Conservation (phyloP, 2,797 vertebrate species). For the Menidia menidia region DNA sequence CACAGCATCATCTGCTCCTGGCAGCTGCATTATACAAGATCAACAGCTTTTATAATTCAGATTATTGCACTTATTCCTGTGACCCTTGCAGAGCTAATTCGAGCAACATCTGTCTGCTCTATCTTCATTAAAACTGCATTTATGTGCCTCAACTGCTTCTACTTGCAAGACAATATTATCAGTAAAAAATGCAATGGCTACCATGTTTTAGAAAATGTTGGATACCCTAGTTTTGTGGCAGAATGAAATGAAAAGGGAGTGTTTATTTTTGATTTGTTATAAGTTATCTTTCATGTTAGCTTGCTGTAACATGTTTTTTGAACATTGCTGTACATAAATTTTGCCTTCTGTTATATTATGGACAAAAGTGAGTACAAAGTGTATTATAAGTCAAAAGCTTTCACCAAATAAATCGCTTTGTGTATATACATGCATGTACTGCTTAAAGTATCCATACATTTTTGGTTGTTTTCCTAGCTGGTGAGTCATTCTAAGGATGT, state of each 20-base stretch:
- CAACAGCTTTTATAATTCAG: slow-evolving; percentile 61
- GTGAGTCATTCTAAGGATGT: not conserved
- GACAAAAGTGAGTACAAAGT: slow-evolving; percentile 52
- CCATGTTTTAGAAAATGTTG: slow-evolving; percentile 44
- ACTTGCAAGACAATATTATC: slow-evolving; percentile 73
- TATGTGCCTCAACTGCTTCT: slow-evolving; percentile 66
- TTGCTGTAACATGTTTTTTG: slow-evolving; percentile 43
- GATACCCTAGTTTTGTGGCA: slow-evolving; percentile 49
- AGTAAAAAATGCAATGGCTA: slow-evolving; percentile 33
- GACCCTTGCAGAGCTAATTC: slow-evolving; percentile 44
- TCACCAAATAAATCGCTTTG: slow-evolving; percentile 81
- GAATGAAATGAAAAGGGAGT: slow-evolving; percentile 41
- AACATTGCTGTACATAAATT: slow-evolving; percentile 71
- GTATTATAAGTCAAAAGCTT: slow-evolving; percentile 74
- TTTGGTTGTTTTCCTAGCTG: not conserved
- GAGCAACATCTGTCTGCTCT: slow-evolving; percentile 38
- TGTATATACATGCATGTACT: slow-evolving; percentile 52
- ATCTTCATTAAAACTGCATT: slow-evolving; percentile 59
- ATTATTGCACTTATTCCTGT: slow-evolving; percentile 66
- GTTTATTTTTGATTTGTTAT: slow-evolving; percentile 60
- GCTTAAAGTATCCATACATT: slow-evolving; percentile 5
- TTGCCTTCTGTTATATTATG: slow-evolving; percentile 49
- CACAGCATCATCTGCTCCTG: slow-evolving; percentile 18
- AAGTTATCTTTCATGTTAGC: slow-evolving; percentile 46
- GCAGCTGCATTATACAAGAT: slow-evolving; percentile 39